Conservation (phyloP, 2,888 invertebrate genomes). For the Acrobasis consociella region DNA sequence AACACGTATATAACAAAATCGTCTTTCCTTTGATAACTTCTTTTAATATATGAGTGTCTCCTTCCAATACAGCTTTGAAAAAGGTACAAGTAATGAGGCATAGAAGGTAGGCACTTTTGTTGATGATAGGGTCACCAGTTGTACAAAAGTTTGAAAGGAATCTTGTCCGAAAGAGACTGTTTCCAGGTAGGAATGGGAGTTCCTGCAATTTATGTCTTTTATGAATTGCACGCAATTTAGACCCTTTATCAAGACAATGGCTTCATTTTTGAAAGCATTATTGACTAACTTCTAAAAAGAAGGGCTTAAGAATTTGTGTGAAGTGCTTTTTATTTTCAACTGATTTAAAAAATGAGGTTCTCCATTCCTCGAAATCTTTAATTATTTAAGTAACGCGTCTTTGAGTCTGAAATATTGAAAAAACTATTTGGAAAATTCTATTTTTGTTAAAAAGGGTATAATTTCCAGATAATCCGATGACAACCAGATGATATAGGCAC, state of each 20-base stretch:
- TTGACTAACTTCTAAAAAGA: neutral
- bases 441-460: no score
- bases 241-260: constrained; percentile 20
- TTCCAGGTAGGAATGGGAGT: constrained; percentile 5
- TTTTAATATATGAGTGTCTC: constrained; percentile 56
- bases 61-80: constrained; percentile 55
- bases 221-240: constrained; percentile 29
- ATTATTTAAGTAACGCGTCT: no score
- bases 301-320: neutral
- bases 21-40: constrained; percentile 38
- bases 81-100: constrained; percentile 58
- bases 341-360: no score
- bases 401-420: no score
- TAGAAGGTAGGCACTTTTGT: constrained; percentile 50
- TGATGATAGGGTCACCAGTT: constrained; percentile 32
- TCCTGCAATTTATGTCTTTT: constrained; percentile 2
- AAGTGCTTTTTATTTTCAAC: no score
- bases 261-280: neutral
- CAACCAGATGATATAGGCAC: no score
- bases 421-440: no score
- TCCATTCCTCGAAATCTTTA: no score
- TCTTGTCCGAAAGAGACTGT: constrained; percentile 7
- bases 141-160: constrained; percentile 20
- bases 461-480: no score
- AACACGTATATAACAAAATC: constrained; percentile 38